Conservation (phyloP, 2,113 vertebrate species). For the Clinocottus analis region DNA sequence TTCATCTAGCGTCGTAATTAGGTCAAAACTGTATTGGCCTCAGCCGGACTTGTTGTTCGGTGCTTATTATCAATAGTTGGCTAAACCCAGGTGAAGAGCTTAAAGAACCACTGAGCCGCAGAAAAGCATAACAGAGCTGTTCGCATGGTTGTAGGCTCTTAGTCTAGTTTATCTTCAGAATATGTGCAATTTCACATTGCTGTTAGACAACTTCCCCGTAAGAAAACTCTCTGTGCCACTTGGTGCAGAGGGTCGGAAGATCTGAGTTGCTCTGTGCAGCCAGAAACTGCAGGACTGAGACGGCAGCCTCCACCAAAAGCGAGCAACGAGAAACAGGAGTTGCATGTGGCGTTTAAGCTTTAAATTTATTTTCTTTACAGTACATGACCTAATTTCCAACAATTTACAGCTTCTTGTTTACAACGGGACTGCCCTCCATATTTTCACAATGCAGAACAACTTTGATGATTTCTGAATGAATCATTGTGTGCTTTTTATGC, state of each 20-base stretch:
- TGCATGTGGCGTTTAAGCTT: background rate
- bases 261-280: background rate
- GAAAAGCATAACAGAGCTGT: background rate
- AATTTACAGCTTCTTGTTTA: conserved; percentile 14
- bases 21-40: background rate
- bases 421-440: background rate
- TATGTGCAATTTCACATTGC: background rate
- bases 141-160: background rate
- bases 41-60: background rate
- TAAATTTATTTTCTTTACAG: background rate
- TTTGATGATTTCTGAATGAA: conserved; percentile 65
- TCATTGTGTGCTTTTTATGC: conserved; percentile 34
- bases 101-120: background rate
- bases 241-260: background rate
- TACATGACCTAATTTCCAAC: conserved; percentile 24
- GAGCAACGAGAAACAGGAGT: background rate
- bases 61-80: background rate
- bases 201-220: background rate
- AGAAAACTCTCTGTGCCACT: background rate
- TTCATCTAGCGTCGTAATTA: background rate
- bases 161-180: background rate
- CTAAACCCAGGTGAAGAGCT: background rate
- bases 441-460: conserved; percentile 36
- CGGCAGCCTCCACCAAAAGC: background rate
- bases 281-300: background rate